Percentiles rank a stretch among this genome's conserved stretches.
phyloP scores from a whole-genome alignment of 2,888 invertebrate genomes.

The Dolichomitus sp. region DNA sequence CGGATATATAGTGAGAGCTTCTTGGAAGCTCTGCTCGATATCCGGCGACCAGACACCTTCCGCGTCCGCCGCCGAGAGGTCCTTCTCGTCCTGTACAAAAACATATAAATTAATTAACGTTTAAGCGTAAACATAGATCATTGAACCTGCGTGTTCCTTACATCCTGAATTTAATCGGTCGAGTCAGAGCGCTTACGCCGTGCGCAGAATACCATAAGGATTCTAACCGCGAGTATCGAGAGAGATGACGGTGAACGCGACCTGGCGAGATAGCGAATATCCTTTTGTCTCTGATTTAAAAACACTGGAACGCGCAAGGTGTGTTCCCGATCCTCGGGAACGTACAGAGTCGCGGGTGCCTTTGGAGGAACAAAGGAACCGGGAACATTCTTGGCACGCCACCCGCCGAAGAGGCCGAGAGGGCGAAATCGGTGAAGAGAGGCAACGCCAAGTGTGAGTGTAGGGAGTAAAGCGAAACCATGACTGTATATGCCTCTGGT shows the following conservation, averaged over 20 bases:
- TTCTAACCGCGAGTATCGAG: slow-evolving; percentile 46
- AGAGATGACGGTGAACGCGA: slow-evolving; percentile 45
- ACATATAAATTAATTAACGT: not conserved
- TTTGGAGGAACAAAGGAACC: slow-evolving; percentile 72
- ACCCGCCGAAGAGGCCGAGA: slow-evolving; percentile 62
- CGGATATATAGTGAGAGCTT: slow-evolving; percentile 99
- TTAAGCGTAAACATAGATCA: not conserved
- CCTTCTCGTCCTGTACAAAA: slow-evolving; percentile 91
- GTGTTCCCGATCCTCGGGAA: slow-evolving; percentile 71
- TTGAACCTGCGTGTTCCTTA: not conserved
- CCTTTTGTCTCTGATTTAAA: slow-evolving; percentile 74
- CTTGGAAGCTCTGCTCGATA: slow-evolving; percentile 99
- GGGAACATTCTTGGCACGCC: slow-evolving; percentile 74
- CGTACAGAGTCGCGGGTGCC: slow-evolving; percentile 71
- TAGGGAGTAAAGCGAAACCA: slow-evolving; percentile 39
- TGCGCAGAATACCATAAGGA: slow-evolving; percentile 65
- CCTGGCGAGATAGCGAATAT: slow-evolving; percentile 61
- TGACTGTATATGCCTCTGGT: slow-evolving; percentile 15
- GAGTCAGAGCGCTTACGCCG: slow-evolving; percentile 25
- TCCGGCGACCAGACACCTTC: slow-evolving; percentile 99
- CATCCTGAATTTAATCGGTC: slow-evolving; percentile 37
- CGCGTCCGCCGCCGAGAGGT: slow-evolving; percentile 98
- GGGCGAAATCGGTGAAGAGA: slow-evolving; percentile 47
- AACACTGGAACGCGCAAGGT: slow-evolving; percentile 73
- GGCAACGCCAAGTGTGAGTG: slow-evolving; percentile 45